phyloP scores from a whole-genome alignment of 2,888 invertebrate genomes.

The Azorinus chamasolen region DNA sequence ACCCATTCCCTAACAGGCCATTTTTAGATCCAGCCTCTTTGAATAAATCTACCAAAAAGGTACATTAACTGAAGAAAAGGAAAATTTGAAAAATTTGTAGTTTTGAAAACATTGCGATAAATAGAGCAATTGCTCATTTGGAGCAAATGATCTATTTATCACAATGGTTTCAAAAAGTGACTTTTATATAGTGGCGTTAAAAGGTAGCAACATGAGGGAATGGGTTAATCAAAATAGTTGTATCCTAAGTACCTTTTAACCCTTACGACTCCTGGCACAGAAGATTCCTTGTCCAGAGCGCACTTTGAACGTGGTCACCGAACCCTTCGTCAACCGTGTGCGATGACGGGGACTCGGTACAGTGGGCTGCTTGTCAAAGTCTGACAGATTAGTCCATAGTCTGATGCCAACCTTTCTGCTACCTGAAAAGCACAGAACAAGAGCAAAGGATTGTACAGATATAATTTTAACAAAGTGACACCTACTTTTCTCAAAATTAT shows the following conservation, averaged over 20 bases:
- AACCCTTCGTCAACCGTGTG: conserved; percentile 15
- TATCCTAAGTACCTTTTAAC: conserved; percentile 23
- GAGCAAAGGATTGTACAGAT: too few relatives aligned
- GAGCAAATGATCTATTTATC: too few relatives aligned
- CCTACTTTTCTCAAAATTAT: conserved; percentile 1
- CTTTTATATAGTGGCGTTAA: too few relatives aligned
- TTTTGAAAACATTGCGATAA: too few relatives aligned
- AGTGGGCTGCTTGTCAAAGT: conserved; percentile 41
- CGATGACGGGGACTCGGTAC: conserved; percentile 15
- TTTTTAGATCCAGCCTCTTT: too few relatives aligned
- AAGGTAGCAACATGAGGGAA: too few relatives aligned
- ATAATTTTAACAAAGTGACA: background rate
- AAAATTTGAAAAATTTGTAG: too few relatives aligned
- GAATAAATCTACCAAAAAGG: too few relatives aligned
- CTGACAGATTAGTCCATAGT: conserved; percentile 35
- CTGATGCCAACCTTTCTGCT: background rate
- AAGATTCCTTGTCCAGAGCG: conserved; percentile 23
- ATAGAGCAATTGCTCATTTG: too few relatives aligned
- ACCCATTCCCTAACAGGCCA: too few relatives aligned
- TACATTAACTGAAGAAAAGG: too few relatives aligned
- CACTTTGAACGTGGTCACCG: conserved; percentile 3
- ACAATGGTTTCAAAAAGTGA: too few relatives aligned
- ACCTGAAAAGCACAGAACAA: background rate
- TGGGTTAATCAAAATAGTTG: background rate
- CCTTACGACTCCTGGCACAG: conserved; percentile 27